Evolutionary conservation across 2,113 vertebrate genomes (phyloP).

Genomic region (Apeltes quadracus): DNA sequence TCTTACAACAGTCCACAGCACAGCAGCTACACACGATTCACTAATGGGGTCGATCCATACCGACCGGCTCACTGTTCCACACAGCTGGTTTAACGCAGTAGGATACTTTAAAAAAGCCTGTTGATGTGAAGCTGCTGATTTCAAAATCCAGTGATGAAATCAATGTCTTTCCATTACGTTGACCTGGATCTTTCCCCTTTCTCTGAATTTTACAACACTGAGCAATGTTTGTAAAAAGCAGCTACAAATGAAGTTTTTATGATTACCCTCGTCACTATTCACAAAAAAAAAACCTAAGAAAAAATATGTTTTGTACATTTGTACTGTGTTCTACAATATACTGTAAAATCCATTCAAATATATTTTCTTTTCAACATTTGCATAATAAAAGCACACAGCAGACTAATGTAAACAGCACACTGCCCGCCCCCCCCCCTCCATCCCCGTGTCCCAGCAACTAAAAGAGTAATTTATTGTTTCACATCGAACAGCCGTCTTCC

Average conservation of each 20-base stretch:
- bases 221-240: not conserved
- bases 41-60: constrained; percentile 56
- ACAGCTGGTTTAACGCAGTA: constrained; percentile 30
- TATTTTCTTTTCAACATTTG: not conserved
- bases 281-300: not conserved
- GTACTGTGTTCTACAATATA: not conserved
- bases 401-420: constrained; percentile 42
- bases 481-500: constrained; percentile 22
- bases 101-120: constrained; percentile 26
- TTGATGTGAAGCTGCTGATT: constrained; percentile 19
- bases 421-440: not conserved
- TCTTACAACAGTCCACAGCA: constrained; percentile 2
- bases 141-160: constrained; percentile 18
- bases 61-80: constrained; percentile 5
- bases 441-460: constrained; percentile 30
- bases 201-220: not conserved
- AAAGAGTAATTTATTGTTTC: constrained; percentile 44
- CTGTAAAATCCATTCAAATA: not conserved
- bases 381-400: not conserved
- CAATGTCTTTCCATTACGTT: constrained; percentile 8
- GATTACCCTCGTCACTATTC: not conserved
- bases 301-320: not conserved
- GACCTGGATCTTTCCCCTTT: not conserved
- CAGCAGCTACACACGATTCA: not conserved
- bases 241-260: not conserved